Conservation (phyloP, 2,113 vertebrate genomes). For the Lepisosteus oculatus region DNA sequence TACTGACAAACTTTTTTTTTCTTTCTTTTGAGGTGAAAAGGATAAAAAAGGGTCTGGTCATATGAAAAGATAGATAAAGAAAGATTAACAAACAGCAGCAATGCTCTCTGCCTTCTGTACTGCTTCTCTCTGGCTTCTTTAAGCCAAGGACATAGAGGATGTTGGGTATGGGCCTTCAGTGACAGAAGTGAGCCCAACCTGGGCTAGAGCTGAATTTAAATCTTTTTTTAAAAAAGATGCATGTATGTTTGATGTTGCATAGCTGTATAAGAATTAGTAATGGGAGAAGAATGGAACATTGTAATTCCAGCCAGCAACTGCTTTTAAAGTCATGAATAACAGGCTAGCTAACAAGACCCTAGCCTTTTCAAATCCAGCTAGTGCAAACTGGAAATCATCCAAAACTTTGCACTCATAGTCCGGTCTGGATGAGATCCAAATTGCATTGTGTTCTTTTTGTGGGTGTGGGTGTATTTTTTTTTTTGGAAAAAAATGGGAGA, state of each 20-base stretch:
- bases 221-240: slow-evolving; percentile 43
- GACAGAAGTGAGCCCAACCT: slow-evolving; percentile 47
- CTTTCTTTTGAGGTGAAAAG: slow-evolving; percentile 81
- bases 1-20: slow-evolving; percentile 92
- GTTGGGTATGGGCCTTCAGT: slow-evolving; percentile 35
- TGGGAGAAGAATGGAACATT: slow-evolving; percentile 46
- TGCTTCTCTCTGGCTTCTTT: slow-evolving; percentile 49
- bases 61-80: slow-evolving; percentile 76
- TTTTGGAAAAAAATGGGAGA: slow-evolving; percentile 57
- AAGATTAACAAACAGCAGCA: slow-evolving; percentile 84
- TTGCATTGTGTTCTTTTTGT: slow-evolving; percentile 54
- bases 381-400: slow-evolving; percentile 65
- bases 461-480: slow-evolving; percentile 5
- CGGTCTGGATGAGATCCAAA: slow-evolving; percentile 60
- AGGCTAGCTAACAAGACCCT: slow-evolving; percentile 67
- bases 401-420: slow-evolving; percentile 59
- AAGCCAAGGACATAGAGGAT: slow-evolving; percentile 61
- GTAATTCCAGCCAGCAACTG: slow-evolving; percentile 62
- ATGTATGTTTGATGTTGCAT: slow-evolving; percentile 27
- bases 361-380: slow-evolving; percentile 61
- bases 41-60: slow-evolving; percentile 63
- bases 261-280: slow-evolving; percentile 53
- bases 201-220: slow-evolving; percentile 49
- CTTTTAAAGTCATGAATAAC: slow-evolving; percentile 63
- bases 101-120: slow-evolving; percentile 66